Base-by-base conservation (phyloP, 2,113 vertebrate species). In the Pogona vitticeps region DNA sequence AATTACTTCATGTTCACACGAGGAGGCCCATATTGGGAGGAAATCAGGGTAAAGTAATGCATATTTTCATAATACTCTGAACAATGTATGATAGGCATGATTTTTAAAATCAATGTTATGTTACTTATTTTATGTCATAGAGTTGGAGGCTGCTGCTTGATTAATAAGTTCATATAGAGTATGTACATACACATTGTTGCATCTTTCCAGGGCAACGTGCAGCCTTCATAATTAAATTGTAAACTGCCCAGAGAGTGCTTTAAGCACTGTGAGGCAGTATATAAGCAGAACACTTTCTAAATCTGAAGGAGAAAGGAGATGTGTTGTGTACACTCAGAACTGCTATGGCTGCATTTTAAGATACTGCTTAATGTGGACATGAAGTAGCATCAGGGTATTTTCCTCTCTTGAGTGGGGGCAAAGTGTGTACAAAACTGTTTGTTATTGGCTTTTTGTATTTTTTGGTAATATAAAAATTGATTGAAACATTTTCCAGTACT, bases 11-110 rank as follows among this genome's bases (percentile, higher is more conserved):
- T 99, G 94, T 99, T 97, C 88, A 98, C 98, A 2, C 96, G 98
- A 26, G 99, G 99, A 23, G 99, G 99, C 0, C 99, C 99, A 0
- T 99, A 99, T 93, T 99, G 98, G 99, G 98, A 99, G 84, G 98
- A 99, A n/a, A 95, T 99, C 82, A 98, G 97, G 98, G 98, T 98
- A 92, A 93, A 0, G 28, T 84, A 26, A 70, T 0, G 0, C 26
- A 0, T 75, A 65, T 80, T 88, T 65, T 33, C 9, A 23, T 33
- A 38, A 20, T 13, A 15, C 23, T 79, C 20, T n/a, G 23, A 46
- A 58, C 52, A 77, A 71, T 61, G 10, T 58, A 67, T 46, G 17
- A 13, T 31, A 58, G 20, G 2, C n/a, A 20, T 63, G 36, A 20
- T 56, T 40, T 52, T 52, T 52, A 52, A 52, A 52, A 52, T 52